Conservation (phyloP, 2,888 invertebrate species). For the Oxystoma pomonae region DNA sequence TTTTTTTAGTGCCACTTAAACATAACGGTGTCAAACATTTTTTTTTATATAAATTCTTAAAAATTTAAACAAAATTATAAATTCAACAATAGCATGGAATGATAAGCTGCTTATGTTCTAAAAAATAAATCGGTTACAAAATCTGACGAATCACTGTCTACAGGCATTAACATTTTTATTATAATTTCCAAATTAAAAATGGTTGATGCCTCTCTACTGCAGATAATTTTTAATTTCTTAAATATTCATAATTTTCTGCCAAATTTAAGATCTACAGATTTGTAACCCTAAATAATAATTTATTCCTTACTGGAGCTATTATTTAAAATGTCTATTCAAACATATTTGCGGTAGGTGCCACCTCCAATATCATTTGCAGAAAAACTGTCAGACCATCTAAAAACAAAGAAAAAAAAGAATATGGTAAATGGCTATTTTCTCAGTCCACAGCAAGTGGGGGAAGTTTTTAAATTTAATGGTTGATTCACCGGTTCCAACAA, state of each 20-base stretch:
- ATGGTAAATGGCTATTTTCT: too few relatives aligned
- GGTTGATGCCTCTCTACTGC: neutral
- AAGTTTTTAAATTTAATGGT: too few relatives aligned
- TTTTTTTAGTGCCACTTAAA: neutral
- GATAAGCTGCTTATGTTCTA: neutral
- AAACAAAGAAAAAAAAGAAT: conserved; percentile 10
- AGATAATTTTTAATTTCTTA: neutral
- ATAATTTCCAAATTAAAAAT: neutral
- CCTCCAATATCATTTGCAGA: conserved; percentile 84
- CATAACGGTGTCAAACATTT: neutral
- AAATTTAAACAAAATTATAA: neutral
- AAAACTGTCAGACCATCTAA: conserved; percentile 86
- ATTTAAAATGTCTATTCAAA: conserved; percentile 37
- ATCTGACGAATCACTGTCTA: neutral
- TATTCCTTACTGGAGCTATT: neutral
- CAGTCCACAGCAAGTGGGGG: too few relatives aligned
- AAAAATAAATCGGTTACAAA: neutral
- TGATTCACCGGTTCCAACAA: too few relatives aligned
- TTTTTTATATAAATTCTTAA: neutral
- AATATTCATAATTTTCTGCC: neutral
- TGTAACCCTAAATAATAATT: too few relatives aligned
- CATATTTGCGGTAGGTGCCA: conserved; percentile 82
- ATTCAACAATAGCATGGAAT: neutral
- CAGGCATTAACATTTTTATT: neutral
- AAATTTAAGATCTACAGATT: too few relatives aligned